phyloP scores from a whole-genome alignment of 2,888 invertebrate species.

The Hemicrepidius hirtus region DNA sequence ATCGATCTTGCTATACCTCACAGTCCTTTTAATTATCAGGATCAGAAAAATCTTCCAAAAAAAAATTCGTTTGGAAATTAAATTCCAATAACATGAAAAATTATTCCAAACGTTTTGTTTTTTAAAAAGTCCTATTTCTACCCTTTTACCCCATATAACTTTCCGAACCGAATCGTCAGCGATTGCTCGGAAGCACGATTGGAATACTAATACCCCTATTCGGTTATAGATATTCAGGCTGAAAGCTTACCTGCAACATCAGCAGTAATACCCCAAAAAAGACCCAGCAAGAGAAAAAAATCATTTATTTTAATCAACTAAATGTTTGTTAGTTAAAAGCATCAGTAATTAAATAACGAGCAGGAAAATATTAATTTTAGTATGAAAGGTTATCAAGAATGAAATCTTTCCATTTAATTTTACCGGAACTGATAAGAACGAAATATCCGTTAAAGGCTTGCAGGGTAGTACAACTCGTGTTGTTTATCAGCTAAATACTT shows the following conservation, averaged over 20 bases:
- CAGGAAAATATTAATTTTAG: conserved; percentile 9
- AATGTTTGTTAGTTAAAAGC: too few relatives aligned
- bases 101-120: not conserved
- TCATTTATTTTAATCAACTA: too few relatives aligned
- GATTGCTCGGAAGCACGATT: conserved; percentile 3
- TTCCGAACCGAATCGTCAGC: conserved; percentile 17
- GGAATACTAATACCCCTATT: conserved; percentile 26
- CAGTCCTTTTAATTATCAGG: too few relatives aligned
- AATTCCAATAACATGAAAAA: not conserved
- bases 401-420: conserved; percentile 9
- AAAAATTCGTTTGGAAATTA: not conserved
- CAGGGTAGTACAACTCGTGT: conserved; percentile 3
- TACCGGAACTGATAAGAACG: conserved; percentile 2
- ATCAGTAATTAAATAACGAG: not conserved
- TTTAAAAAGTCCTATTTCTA: not conserved
- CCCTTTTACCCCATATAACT: conserved; percentile 10
- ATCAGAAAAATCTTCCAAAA: too few relatives aligned
- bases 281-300: too few relatives aligned
- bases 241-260: conserved; percentile 12
- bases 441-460: conserved; percentile 7
- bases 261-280: conserved; percentile 12
- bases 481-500: conserved; percentile 8
- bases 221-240: conserved; percentile 10
- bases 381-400: not conserved
- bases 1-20: too few relatives aligned